A percentile compares a stretch with the other conserved stretches of the same genome.
Evolutionary conservation across 1,140 invertebrate genomes (phyloP).

Genomic region (Subanguina moxae): DNA sequence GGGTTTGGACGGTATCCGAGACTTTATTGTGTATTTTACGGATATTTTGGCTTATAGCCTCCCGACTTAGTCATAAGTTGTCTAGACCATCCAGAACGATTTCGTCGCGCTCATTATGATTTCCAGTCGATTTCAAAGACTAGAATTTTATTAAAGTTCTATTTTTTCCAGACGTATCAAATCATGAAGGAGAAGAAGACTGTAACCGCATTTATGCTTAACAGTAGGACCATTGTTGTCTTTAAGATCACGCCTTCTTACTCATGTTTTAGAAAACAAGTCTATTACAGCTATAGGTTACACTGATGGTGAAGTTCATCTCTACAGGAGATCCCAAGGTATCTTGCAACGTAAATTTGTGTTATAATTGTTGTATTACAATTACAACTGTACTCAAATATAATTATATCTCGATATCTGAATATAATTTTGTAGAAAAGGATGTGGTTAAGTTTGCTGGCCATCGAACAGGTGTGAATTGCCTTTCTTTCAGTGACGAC

Average conservation of each 20-base stretch:
- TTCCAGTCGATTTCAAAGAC: too few species aligned
- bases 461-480: slow-evolving; percentile 79
- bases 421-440: background rate
- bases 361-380: too few species aligned
- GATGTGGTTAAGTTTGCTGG: slow-evolving; percentile 74
- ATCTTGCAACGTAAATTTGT: slow-evolving; percentile 5
- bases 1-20: too few species aligned
- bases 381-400: too few species aligned
- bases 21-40: too few species aligned
- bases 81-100: too few species aligned
- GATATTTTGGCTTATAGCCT: too few species aligned
- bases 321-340: slow-evolving; percentile 65
- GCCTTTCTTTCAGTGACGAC: slow-evolving; percentile 73
- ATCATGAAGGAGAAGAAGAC: slow-evolving; percentile 36
- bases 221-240: background rate
- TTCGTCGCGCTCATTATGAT: too few species aligned
- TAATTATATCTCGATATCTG: too few species aligned
- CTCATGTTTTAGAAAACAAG: slow-evolving; percentile 61
- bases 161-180: slow-evolving; percentile 39
- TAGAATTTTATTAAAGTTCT: too few species aligned
- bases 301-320: slow-evolving; percentile 77
- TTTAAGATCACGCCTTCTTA: too few species aligned
- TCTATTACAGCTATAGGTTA: slow-evolving; percentile 82
- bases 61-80: too few species aligned
- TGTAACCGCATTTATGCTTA: slow-evolving; percentile 43